Evolutionary conservation across 2,113 vertebrate species (phyloP).

Genomic region (Lepisosteus osseus): DNA sequence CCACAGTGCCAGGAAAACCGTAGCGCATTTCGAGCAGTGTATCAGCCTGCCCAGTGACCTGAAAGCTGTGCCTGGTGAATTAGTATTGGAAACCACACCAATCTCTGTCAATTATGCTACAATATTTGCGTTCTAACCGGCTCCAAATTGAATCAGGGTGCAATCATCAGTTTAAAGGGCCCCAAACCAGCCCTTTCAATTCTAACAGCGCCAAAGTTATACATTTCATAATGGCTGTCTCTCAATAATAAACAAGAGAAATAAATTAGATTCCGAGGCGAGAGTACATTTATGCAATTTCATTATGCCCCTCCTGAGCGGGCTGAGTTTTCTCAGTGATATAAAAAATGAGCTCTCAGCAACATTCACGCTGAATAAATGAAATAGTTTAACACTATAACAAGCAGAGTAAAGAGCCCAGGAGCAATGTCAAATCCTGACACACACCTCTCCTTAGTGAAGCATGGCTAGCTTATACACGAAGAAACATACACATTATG

Average conservation of each 20-base stretch:
- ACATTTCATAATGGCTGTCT: conserved; percentile 79
- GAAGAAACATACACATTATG: background rate
- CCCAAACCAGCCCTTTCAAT: conserved; percentile 67
- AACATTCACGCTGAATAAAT: conserved; percentile 75
- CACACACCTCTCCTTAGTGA: conserved; percentile 23
- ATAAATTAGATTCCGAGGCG: conserved; percentile 80
- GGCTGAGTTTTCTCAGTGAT: conserved; percentile 71
- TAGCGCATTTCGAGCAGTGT: conserved; percentile 2
- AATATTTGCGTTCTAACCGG: conserved; percentile 66
- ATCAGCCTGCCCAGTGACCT: conserved; percentile 18
- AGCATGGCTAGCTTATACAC: conserved; percentile 5
- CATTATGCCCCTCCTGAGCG: conserved; percentile 77
- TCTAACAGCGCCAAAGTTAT: conserved; percentile 63
- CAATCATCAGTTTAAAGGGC: conserved; percentile 69
- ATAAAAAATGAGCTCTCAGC: conserved; percentile 77
- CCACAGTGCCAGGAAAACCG: background rate
- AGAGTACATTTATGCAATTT: conserved; percentile 79
- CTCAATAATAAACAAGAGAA: conserved; percentile 80
- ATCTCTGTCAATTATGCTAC: conserved; percentile 66
- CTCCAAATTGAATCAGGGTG: conserved; percentile 71
- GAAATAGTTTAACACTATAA: conserved; percentile 80
- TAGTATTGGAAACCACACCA: conserved; percentile 51
- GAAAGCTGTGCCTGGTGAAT: conserved; percentile 30
- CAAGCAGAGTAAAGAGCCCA: conserved; percentile 58
- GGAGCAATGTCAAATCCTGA: conserved; percentile 66